Evolutionary conservation across 2,113 vertebrate genomes (phyloP).

Genomic region (Ahaetulla prasina): DNA sequence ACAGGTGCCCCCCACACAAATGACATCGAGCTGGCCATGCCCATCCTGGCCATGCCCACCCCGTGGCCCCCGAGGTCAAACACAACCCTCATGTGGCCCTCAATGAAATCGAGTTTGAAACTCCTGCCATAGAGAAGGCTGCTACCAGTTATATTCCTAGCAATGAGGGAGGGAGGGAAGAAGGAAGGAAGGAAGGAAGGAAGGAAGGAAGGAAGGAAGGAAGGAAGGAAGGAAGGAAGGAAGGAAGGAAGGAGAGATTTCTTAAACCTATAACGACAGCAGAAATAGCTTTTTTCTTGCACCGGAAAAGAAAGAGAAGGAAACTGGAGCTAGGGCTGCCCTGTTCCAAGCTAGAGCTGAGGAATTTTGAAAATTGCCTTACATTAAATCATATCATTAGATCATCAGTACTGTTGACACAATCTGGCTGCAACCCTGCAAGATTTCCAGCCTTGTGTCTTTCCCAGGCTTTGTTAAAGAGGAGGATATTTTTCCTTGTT

Average conservation of each 20-base stretch:
- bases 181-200: no score
- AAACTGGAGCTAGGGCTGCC: background rate
- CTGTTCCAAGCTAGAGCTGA: background rate
- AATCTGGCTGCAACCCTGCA: background rate
- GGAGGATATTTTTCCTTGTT: background rate
- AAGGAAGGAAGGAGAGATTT: background rate
- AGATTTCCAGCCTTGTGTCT: background rate
- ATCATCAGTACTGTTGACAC: background rate
- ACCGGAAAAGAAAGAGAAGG: background rate
- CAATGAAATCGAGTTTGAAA: no score
- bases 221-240: no score
- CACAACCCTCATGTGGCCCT: no score
- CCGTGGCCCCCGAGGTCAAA: no score
- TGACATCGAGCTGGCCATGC: no score
- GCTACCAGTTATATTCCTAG: background rate
- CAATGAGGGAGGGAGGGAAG: background rate
- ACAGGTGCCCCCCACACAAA: no score
- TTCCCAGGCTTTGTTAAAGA: background rate
- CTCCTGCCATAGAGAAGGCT: no score
- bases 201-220: no score
- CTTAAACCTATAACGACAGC: background rate
- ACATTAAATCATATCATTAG: background rate
- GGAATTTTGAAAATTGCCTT: background rate
- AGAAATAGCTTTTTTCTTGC: no score
- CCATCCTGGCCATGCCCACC: no score